Evolutionary conservation across 2,888 invertebrate species (phyloP), one percentile per base, ranked within the genome.

Genomic region (Sarcophaga subvicina): DNA sequence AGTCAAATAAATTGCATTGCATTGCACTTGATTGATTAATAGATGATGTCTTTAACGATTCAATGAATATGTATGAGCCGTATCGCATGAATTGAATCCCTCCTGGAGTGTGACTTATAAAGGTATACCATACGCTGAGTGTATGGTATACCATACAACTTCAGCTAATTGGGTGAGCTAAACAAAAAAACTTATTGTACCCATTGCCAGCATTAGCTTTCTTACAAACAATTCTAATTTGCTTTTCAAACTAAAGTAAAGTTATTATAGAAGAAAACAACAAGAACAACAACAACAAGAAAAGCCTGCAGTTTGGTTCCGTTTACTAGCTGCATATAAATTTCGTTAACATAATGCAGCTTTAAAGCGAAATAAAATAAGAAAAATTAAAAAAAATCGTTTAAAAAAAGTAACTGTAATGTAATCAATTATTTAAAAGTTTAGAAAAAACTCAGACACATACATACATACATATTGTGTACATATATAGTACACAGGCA

Each of bases 21-120:
- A 83, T 75, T 83, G 86, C 83, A 86, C 86, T 86, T 86, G 86
- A 86, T 86, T 86, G 86, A 86, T 86, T 86, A 86, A 86, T 86
- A 86, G 86, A 86, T 86, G 86, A 86, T 83, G 83, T 75, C 86
- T 80, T 81, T 83, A 86, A 86, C 86, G 78, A 86, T 78, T 77
- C 76, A 77, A 82, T 86, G 86, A 86, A 86, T 83, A 86, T 83
- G 82, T 79, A 70, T 83, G 79, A 80, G 71, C 70, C 54, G 73
- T 79, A 69, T 70, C 63, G 54, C 71, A 69, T 80, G 64, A 80
- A 71, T 80, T 76, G 79, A 20, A 73, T 83, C 70, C 83, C 86
- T 83, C 86, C 86, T 73, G 83, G 64, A 75, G 83, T 83, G 83
- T 86, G 83, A 83, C 77, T 78, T 86, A 86, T 86, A 83, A 81